Conservation (phyloP, 1,140 invertebrate genomes). For the Caligus rogercresseyi region DNA sequence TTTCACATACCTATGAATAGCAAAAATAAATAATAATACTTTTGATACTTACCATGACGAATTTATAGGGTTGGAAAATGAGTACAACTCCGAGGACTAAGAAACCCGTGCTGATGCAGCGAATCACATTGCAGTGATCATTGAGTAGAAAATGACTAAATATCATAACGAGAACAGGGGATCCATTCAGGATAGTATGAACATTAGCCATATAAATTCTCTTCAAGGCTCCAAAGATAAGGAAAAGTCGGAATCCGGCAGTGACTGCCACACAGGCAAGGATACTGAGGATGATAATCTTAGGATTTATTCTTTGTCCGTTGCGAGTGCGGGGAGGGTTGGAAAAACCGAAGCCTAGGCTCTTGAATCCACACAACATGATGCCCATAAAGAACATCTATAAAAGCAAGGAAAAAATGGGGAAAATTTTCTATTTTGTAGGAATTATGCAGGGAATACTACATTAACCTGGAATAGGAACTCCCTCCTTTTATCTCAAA, state of each 20-base stretch:
- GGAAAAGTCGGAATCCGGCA: not conserved
- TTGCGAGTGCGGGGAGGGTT: not conserved
- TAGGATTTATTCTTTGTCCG: not conserved
- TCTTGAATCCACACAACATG: not conserved
- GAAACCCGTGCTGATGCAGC: not conserved
- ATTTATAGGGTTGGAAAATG: slow-evolving; percentile 10
- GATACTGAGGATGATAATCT: not conserved
- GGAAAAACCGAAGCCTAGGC: not conserved
- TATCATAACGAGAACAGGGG: slow-evolving; percentile 2
- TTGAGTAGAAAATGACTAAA: not conserved
- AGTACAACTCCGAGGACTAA: not conserved
- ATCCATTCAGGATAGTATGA: slow-evolving; percentile 9
- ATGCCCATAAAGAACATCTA: not conserved
- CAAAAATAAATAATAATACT: not conserved
- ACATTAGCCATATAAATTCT: slow-evolving; percentile 2
- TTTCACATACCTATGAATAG: not conserved
- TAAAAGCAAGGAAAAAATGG: not conserved
- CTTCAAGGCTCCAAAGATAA: not conserved
- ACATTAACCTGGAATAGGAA: too few relatives aligned
- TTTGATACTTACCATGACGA: not conserved
- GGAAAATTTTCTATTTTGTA: not conserved
- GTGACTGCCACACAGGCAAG: not conserved
- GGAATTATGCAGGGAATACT: too few relatives aligned
- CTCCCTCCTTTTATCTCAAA: too few relatives aligned
- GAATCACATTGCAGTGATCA: not conserved